phyloP scores from a whole-genome alignment of 2,888 invertebrate genomes.

The Megalurothrips usitatus region DNA sequence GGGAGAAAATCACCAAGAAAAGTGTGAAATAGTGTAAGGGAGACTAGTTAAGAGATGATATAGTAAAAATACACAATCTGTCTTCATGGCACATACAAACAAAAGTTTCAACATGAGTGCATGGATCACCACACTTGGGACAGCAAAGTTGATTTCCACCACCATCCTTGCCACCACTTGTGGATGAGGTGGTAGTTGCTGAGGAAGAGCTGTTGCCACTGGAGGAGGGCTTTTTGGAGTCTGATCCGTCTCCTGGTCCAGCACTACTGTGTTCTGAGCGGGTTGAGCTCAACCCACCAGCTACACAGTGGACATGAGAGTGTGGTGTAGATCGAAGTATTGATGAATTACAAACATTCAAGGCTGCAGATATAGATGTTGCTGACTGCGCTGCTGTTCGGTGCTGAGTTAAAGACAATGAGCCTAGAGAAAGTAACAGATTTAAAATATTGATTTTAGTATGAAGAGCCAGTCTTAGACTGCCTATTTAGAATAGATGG shows the following conservation, averaged over 20 bases:
- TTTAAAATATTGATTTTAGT: neutral
- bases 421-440: neutral
- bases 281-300: neutral
- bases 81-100: conserved; percentile 61
- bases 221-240: neutral
- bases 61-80: neutral
- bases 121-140: conserved; percentile 96
- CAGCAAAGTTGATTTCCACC: conserved; percentile 80
- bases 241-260: neutral
- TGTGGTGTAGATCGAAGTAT: conserved; percentile 9
- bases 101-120: conserved; percentile 94
- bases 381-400: neutral
- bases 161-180: conserved; percentile 54
- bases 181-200: neutral
- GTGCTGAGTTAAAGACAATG: neutral
- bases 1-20: neutral
- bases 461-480: neutral
- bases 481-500: neutral
- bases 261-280: neutral
- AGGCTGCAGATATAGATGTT: neutral
- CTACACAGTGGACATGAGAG: neutral
- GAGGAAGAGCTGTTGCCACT: neutral
- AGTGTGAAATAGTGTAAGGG: neutral
- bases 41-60: neutral
- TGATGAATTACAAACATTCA: neutral